Base-by-base conservation (phyloP, 2,797 vertebrate genomes). In the Oreochromis grahami region DNA sequence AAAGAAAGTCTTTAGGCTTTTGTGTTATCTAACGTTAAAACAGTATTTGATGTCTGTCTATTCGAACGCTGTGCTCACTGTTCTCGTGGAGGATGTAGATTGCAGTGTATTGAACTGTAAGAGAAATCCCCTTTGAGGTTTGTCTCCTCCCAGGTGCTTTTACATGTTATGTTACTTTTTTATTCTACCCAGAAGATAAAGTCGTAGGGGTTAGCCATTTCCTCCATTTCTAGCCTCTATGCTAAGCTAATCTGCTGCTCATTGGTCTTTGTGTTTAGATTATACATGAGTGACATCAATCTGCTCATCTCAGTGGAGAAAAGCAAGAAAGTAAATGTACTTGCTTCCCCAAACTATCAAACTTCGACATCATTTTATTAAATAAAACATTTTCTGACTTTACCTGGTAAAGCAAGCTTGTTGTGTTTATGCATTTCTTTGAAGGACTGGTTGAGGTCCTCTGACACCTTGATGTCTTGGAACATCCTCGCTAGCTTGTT, bases 381-480 rank as follows among this genome's bases (percentile, higher is more conserved):
- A 65, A 68, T 4, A 41, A 41, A 4, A 68, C n/a, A 68, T 15
- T 41, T 24, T 68, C 63, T 6, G 12, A 26, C 11, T 10, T 93
- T 95, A 99, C 98, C 98, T 97, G 98, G 98, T 91, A 99, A 96
- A 77, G 98, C 98, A 56, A 99, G 96, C 85, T 98, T 99, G 96
- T 99, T 99, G 80, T 99, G 98, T 97, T 99, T 99, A 93, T 99
- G 98, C 98, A 98, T 98, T 96, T 99, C 98, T 94, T 99, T 99
- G 94, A 99, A 99, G 63, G 97, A 97, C 84, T 99, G 98, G 92
- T 99, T 99, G 93, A 99, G 96, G 94, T 99, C 98, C 96, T 99
- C 98, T 14, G 98, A 99, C 81, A 99, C 98, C 95, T 99, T 99
- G 94, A 99, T 99, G 95, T 99, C 98, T 82, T 99, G 98, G 94